These are phyloP conservation scores for Cenopis cana DNA, from an alignment of 2,888 invertebrate genomes.

Conservation along the genomic window DNA sequence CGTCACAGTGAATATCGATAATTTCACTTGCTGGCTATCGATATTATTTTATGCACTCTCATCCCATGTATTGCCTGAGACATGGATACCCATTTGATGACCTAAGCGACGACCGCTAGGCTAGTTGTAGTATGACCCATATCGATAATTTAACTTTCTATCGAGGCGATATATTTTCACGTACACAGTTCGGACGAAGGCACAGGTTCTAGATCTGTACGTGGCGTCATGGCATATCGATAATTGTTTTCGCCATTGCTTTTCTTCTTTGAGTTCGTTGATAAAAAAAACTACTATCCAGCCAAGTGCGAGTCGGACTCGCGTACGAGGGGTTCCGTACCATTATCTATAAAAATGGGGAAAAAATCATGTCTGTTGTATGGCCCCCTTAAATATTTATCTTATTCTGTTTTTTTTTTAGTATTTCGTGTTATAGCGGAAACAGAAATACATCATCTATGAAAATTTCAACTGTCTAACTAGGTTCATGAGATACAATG, in stretches of 20 bases:
- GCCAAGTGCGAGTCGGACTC: too few relatives aligned
- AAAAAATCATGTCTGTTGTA: too few relatives aligned
- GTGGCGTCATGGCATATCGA: conserved; percentile 50
- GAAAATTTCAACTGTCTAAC: too few relatives aligned
- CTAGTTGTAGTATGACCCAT: conserved; percentile 51
- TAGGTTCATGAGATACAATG: too few relatives aligned
- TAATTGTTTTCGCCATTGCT: not conserved
- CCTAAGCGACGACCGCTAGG: conserved; percentile 69
- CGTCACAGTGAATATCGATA: conserved; percentile 37
- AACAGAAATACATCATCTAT: too few relatives aligned
- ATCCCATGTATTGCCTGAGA: conserved; percentile 61
- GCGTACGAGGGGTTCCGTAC: too few relatives aligned
- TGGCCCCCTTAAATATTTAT: too few relatives aligned
- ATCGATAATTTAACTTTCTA: not conserved
- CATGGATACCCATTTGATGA: conserved; percentile 69
- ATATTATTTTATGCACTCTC: conserved; percentile 56
- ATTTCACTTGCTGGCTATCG: not conserved
- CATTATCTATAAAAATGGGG: too few relatives aligned
- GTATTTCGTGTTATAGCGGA: too few relatives aligned
- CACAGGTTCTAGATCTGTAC: conserved; percentile 59
- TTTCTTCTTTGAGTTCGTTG: not conserved
- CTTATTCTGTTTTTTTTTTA: too few relatives aligned
- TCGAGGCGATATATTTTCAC: not conserved
- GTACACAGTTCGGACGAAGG: conserved; percentile 52
- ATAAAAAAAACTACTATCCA: too few relatives aligned